A percentile compares a stretch with the other conserved stretches of the same genome.
Conservation (phyloP, 2,888 invertebrate species). For the Rhogogaster chlorosoma region DNA sequence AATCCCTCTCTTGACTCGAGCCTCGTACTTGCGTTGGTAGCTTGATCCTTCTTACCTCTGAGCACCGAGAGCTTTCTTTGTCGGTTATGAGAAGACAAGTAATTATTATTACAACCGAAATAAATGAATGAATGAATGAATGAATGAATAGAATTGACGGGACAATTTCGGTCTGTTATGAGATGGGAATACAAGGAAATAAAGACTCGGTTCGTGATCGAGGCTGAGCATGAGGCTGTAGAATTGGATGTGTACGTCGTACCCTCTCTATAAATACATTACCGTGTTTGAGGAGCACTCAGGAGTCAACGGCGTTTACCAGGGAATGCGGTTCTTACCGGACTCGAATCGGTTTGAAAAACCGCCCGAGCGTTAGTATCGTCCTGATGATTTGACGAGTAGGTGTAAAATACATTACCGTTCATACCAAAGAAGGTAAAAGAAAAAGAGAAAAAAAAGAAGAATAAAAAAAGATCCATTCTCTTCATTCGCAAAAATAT, state of each 20-base stretch:
- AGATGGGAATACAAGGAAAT: background rate
- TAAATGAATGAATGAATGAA: background rate
- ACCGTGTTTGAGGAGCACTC: constrained; percentile 76
- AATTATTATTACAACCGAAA: constrained; percentile 5
- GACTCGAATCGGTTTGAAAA: constrained; percentile 62
- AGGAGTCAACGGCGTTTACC: constrained; percentile 68
- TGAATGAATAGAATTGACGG: background rate
- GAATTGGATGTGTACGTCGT: constrained; percentile 4
- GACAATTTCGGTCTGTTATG: background rate
- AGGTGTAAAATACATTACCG: background rate
- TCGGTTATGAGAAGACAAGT: constrained; percentile 1
- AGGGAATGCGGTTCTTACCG: constrained; percentile 71
- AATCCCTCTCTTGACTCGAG: background rate
- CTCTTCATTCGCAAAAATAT: background rate
- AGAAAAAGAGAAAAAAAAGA: background rate
- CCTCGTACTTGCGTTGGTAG: background rate
- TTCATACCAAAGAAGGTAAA: background rate
- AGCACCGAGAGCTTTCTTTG: background rate
- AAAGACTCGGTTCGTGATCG: background rate
- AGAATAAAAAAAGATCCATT: too few species aligned
- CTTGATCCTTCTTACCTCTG: background rate
- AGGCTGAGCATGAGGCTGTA: background rate
- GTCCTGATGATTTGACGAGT: background rate
- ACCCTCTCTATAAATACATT: constrained; percentile 75
- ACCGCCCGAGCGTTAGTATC: constrained; percentile 52